Percentiles rank a stretch among this genome's conserved stretches.
These are phyloP conservation scores for Yponomeuta plumbellus DNA, from an alignment of 2,888 invertebrate genomes.

Conservation along the genomic window DNA sequence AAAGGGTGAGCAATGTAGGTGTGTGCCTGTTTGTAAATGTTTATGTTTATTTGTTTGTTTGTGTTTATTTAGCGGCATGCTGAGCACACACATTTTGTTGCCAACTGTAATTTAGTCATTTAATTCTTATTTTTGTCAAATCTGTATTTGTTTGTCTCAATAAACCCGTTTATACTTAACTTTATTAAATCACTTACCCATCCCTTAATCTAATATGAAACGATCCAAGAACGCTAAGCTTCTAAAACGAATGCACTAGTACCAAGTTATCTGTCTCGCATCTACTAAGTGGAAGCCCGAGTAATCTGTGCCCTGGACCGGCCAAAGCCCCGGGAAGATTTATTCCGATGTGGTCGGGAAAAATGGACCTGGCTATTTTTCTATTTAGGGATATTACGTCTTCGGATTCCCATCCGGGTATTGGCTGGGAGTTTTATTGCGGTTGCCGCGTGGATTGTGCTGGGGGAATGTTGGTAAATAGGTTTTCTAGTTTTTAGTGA, in stretches of 20 bases:
- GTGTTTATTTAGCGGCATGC: no score
- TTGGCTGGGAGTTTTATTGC: slow-evolving; percentile 3
- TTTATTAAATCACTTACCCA: no score
- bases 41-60: no score
- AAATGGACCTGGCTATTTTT: slow-evolving; percentile 17
- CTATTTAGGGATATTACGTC: slow-evolving; percentile 14
- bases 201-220: no score
- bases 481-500: no score
- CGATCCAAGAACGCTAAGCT: not conserved
- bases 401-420: not conserved
- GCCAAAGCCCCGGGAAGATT: slow-evolving; percentile 12
- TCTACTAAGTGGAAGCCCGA: slow-evolving; percentile 35
- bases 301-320: slow-evolving; percentile 36
- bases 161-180: no score
- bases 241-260: slow-evolving; percentile 13
- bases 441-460: not conserved
- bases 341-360: slow-evolving; percentile 12
- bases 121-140: no score
- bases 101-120: no score
- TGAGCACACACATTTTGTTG: no score
- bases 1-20: no score
- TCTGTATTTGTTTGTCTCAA: no score
- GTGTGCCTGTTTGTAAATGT: no score
- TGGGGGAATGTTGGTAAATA: not conserved
- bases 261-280: slow-evolving; percentile 35